Percentiles rank a stretch among this genome's conserved stretches.
These are phyloP conservation scores for Caenorhabditis sp. DNA, from an alignment of 2,888 invertebrate species.

Conservation along the genomic window DNA sequence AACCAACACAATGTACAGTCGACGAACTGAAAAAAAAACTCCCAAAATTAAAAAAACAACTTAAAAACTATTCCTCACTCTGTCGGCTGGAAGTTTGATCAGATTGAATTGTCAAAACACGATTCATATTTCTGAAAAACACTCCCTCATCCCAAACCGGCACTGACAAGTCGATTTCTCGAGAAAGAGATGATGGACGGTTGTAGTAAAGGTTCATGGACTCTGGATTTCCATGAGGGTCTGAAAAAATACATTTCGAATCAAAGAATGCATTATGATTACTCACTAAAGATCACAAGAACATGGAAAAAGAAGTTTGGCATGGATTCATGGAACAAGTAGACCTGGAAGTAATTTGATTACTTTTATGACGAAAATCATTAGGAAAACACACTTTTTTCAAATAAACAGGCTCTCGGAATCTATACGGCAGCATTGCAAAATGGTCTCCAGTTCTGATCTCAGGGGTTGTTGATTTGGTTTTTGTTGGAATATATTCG, in stretches of 20 bases:
- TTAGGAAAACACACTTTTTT: conserved; percentile 64
- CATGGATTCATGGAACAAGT: conserved; percentile 71
- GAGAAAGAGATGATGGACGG: conserved; percentile 71
- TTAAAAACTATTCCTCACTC: conserved; percentile 54
- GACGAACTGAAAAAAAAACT: conserved; percentile 75
- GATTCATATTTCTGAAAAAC: conserved; percentile 76
- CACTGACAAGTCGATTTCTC: conserved; percentile 73
- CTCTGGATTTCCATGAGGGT: conserved; percentile 78
- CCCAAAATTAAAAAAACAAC: no score
- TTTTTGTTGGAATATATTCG: conserved; percentile 70
- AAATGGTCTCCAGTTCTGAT: conserved; percentile 77
- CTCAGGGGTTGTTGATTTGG: conserved; percentile 67
- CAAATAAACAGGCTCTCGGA: conserved; percentile 74
- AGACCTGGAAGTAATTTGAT: conserved; percentile 42
- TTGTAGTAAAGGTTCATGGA: conserved; percentile 78
- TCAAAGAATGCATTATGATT: neutral
- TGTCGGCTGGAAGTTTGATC: conserved; percentile 74
- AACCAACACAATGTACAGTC: conserved; percentile 75
- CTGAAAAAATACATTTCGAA: conserved; percentile 43
- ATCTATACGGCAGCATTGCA: conserved; percentile 73
- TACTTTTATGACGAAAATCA: neutral
- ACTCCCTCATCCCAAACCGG: conserved; percentile 78
- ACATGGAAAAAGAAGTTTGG: conserved; percentile 75
- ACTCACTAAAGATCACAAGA: conserved; percentile 73
- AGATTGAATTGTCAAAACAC: conserved; percentile 75